Evolutionary conservation across 2,797 vertebrate species (phyloP).

Genomic region (Monodelphis domestica): DNA sequence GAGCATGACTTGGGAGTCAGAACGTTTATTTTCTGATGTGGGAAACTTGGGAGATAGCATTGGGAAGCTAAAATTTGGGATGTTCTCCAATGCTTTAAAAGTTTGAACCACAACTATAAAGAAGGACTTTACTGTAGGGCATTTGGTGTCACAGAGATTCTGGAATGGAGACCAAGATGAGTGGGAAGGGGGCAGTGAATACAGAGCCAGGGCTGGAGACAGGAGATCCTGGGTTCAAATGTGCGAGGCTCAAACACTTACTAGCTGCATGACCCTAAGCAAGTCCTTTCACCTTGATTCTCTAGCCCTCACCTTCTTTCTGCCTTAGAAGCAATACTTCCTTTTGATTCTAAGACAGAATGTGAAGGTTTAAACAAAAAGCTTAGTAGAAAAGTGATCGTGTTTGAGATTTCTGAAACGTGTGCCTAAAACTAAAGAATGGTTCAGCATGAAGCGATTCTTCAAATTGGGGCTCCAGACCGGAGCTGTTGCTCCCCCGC

Average conservation of each 20-base stretch:
- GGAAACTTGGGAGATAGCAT: too few relatives aligned
- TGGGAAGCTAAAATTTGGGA: constrained; percentile 34
- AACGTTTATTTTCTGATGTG: constrained; percentile 52
- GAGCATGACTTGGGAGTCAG: too few relatives aligned
- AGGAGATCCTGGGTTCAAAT: too few relatives aligned
- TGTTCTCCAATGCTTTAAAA: constrained; percentile 38
- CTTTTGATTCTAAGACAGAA: too few relatives aligned
- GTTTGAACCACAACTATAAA: constrained; percentile 69
- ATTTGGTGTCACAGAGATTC: constrained; percentile 37
- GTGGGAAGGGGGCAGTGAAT: too few relatives aligned
- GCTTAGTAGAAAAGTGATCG: constrained; percentile 38
- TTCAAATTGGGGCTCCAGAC: neutral
- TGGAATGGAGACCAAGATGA: constrained; percentile 53
- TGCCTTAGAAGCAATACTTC: too few relatives aligned
- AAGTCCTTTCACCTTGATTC: too few relatives aligned
- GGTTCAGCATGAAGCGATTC: constrained; percentile 30
- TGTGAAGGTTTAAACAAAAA: too few relatives aligned
- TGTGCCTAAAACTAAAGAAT: constrained; percentile 55
- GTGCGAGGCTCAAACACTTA: too few relatives aligned
- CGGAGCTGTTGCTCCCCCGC: rapidly evolving
- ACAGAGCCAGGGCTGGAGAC: too few relatives aligned
- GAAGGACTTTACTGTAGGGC: neutral
- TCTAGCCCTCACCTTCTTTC: too few relatives aligned
- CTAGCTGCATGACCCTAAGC: too few relatives aligned
- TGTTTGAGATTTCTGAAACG: constrained; percentile 47